Conservation (phyloP, 2,113 vertebrate genomes). For the Penelope pileata region DNA sequence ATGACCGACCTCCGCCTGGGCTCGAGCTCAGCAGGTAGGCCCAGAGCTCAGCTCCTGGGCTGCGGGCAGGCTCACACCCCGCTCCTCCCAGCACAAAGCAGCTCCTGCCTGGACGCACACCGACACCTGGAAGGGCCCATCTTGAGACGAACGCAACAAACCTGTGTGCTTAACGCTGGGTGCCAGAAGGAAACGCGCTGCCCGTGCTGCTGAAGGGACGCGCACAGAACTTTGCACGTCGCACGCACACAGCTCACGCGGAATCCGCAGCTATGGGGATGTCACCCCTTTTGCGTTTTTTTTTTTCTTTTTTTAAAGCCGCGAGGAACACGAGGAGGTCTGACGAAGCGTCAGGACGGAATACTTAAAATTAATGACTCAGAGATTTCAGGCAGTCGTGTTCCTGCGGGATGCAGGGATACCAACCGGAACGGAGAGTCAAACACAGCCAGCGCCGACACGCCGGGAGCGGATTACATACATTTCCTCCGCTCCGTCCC, state of each 20-base stretch:
- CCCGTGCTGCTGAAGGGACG: background rate
- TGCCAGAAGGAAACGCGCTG: fast-evolving
- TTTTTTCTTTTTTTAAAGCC: background rate
- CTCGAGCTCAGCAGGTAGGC: background rate
- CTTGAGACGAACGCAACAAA: background rate
- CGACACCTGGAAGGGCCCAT: fast-evolving
- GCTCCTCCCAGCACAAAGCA: background rate
- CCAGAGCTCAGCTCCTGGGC: background rate
- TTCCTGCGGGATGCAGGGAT: background rate
- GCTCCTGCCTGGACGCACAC: fast-evolving
- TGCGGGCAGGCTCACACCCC: background rate
- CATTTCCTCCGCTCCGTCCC: background rate
- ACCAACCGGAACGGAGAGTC: background rate
- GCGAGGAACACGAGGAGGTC: background rate
- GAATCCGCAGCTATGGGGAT: fast-evolving
- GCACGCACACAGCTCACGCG: fast-evolving
- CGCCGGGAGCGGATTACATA: background rate
- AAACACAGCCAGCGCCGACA: background rate
- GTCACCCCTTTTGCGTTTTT: background rate
- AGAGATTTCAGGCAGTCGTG: background rate
- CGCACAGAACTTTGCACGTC: fast-evolving
- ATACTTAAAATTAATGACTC: constrained; percentile 11
- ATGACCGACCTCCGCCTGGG: background rate
- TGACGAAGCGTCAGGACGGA: background rate
- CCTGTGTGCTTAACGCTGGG: fast-evolving